These are phyloP conservation scores for Sylvilagus floridanus DNA, from an alignment of 2,797 vertebrate genomes.

Conservation along the genomic window DNA sequence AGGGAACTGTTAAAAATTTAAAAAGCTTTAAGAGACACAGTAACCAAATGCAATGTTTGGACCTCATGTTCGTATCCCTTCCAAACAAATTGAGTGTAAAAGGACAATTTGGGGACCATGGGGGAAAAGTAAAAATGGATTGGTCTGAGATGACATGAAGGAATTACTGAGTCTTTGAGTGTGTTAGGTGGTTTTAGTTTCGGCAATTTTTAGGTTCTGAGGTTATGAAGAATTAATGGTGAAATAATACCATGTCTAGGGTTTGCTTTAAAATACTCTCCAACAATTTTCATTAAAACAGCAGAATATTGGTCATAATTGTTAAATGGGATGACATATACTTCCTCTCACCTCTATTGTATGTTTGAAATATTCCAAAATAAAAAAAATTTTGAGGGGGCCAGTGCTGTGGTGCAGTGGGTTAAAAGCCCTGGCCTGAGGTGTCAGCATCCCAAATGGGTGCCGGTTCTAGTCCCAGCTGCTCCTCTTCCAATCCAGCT, in stretches of 20 bases:
- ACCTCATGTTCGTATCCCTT: not conserved
- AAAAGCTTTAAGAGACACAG: not conserved
- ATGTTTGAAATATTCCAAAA: not conserved
- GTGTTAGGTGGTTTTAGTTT: not conserved
- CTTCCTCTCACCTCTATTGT: not conserved
- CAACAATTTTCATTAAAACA: not conserved
- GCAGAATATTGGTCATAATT: not conserved
- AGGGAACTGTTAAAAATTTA: not conserved
- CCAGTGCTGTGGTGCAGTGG: too few relatives aligned
- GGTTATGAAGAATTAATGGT: not conserved
- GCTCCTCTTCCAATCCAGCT: too few relatives aligned
- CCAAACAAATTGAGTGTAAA: not conserved
- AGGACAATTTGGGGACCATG: not conserved
- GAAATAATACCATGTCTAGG: not conserved
- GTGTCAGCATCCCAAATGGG: too few relatives aligned
- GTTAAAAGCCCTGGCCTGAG: too few relatives aligned
- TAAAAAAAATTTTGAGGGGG: not conserved
- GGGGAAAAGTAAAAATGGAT: not conserved
- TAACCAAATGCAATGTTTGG: not conserved
- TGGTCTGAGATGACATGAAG: not conserved
- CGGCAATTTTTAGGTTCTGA: not conserved
- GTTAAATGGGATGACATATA: not conserved
- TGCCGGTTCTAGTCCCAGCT: too few relatives aligned
- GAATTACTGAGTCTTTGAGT: not conserved
- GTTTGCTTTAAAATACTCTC: not conserved